Percentiles rank a stretch among this genome's conserved stretches.
Conservation (phyloP, 2,113 vertebrate species). For the Uropsilus gracilis region DNA sequence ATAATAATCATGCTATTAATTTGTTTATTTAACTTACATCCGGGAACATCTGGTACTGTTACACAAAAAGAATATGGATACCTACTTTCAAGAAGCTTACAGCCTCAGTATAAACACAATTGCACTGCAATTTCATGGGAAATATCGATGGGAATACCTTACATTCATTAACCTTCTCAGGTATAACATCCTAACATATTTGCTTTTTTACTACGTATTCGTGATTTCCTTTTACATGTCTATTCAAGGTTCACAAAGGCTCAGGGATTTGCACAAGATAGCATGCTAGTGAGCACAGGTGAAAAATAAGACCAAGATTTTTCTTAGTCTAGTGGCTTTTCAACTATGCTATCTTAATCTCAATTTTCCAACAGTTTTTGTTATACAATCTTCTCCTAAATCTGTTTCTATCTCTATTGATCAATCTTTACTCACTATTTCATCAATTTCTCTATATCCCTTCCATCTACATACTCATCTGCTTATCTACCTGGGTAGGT, state of each 20-base stretch:
- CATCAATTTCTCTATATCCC: neutral
- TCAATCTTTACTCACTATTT: neutral
- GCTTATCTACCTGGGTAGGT: neutral
- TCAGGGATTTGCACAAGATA: neutral
- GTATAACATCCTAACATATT: too few relatives aligned
- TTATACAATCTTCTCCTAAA: neutral
- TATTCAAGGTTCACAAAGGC: neutral
- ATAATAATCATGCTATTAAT: neutral
- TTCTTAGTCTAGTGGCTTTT: neutral
- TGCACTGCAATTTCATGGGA: neutral
- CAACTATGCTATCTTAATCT: neutral
- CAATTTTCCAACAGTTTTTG: neutral
- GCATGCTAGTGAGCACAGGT: neutral
- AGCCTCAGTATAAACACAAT: neutral
- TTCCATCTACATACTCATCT: neutral
- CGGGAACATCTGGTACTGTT: neutral
- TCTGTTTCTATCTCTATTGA: neutral
- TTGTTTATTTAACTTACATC: neutral
- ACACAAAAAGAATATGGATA: neutral
- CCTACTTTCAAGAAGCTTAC: neutral
- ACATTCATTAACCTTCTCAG: neutral
- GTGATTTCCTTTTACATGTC: neutral
- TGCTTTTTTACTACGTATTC: accelerated
- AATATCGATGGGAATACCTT: neutral
- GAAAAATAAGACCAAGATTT: neutral